Conservation (phyloP, 2,113 vertebrate species). For the Corydoras sp. region DNA sequence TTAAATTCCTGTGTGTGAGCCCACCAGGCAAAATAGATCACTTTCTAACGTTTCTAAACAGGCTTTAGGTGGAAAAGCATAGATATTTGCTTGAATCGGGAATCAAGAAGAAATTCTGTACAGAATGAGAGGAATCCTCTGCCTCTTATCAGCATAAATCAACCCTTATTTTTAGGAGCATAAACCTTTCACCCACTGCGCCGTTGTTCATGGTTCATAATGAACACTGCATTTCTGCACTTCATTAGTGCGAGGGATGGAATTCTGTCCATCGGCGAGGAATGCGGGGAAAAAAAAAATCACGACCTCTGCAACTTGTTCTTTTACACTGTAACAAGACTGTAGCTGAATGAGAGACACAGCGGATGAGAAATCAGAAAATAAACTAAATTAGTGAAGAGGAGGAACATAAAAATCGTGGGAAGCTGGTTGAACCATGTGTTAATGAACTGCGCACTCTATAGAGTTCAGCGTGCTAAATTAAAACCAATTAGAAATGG, state of each 20-base stretch:
- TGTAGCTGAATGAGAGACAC: conserved; percentile 61
- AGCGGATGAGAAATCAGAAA: conserved; percentile 16
- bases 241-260: background rate
- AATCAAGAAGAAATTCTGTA: too few relatives aligned
- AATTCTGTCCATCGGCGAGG: background rate
- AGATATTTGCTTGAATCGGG: too few relatives aligned
- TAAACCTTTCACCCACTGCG: too few relatives aligned
- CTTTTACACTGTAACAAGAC: background rate
- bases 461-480: background rate
- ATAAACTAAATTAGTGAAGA: background rate
- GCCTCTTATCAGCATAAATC: too few relatives aligned
- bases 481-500: conserved; percentile 26
- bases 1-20: too few relatives aligned
- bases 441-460: background rate
- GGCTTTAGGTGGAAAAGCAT: too few relatives aligned
- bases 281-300: conserved; percentile 10
- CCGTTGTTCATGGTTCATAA: too few relatives aligned
- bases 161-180: too few relatives aligned
- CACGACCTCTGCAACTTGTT: background rate
- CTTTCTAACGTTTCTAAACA: too few relatives aligned
- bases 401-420: background rate
- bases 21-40: too few relatives aligned
- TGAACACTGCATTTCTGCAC: background rate
- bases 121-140: too few relatives aligned
- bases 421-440: conserved; percentile 10